A percentile compares a stretch with the other conserved stretches of the same genome.
Evolutionary conservation across 2,797 vertebrate genomes (phyloP).

Genomic region (Cyclura pinguis): DNA sequence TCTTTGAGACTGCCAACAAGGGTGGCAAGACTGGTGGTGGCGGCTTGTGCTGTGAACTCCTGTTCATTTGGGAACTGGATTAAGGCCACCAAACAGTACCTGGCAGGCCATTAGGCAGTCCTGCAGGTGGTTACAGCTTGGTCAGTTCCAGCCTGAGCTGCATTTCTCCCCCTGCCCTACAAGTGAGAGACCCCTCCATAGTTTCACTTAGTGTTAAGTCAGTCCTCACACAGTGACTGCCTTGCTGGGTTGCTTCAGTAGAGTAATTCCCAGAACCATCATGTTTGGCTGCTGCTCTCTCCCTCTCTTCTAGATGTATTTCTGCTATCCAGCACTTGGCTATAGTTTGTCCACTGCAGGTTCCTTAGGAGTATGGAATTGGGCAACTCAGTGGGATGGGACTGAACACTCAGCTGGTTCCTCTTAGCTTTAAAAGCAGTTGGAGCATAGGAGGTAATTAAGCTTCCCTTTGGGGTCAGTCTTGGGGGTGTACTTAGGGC

Average conservation of each 20-base stretch:
- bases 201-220: constrained; percentile 63
- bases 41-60: constrained; percentile 83
- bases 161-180: constrained; percentile 74
- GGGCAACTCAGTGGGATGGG: constrained; percentile 50
- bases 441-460: constrained; percentile 29
- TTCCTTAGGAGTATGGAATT: constrained; percentile 53
- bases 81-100: constrained; percentile 80
- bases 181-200: constrained; percentile 74
- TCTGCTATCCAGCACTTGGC: constrained; percentile 56
- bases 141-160: constrained; percentile 76
- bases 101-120: constrained; percentile 80
- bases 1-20: constrained; percentile 85
- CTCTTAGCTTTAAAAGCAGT: constrained; percentile 31
- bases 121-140: constrained; percentile 80
- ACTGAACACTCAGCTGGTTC: constrained; percentile 22
- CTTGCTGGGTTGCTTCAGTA: constrained; percentile 73
- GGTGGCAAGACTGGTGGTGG: constrained; percentile 74
- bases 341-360: constrained; percentile 46
- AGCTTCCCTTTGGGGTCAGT: constrained; percentile 18
- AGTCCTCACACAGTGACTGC: constrained; percentile 70
- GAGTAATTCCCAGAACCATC: constrained; percentile 52
- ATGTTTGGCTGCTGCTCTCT: constrained; percentile 56
- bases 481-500: constrained; percentile 38
- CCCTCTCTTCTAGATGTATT: constrained; percentile 40
- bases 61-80: constrained; percentile 83